Percentiles rank a stretch among this genome's conserved stretches.
Conservation (phyloP, 2,797 vertebrate species). For the Schizothorax lantsangensis region DNA sequence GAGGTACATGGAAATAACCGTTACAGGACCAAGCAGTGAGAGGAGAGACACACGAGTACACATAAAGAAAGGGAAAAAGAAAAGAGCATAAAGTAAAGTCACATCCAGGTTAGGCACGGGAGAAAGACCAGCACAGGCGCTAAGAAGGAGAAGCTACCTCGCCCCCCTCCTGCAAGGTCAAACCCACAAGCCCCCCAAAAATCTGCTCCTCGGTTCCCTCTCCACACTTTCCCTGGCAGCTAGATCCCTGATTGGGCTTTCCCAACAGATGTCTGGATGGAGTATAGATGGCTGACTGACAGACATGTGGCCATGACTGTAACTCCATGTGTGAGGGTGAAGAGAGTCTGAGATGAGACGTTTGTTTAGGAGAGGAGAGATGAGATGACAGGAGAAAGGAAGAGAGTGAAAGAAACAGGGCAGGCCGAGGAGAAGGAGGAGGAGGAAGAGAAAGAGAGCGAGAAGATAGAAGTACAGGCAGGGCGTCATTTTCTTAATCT, state of each 20-base stretch:
- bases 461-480: conserved; percentile 63
- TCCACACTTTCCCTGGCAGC: conserved; percentile 40
- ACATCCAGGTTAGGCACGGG: conserved; percentile 61
- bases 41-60: conserved; percentile 54
- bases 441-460: conserved; percentile 23
- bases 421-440: conserved; percentile 69
- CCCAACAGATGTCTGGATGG: conserved; percentile 67
- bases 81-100: conserved; percentile 55
- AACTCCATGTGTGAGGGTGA: conserved; percentile 67
- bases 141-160: conserved; percentile 48
- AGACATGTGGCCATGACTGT: conserved; percentile 68
- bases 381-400: conserved; percentile 68
- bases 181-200: conserved; percentile 29
- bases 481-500: conserved; percentile 79
- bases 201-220: conserved; percentile 16
- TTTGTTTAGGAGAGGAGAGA: conserved; percentile 53
- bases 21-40: conserved; percentile 50
- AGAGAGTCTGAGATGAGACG: conserved; percentile 66
- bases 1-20: conserved; percentile 48
- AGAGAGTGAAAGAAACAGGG: conserved; percentile 74
- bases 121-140: conserved; percentile 59
- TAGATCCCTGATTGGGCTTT: conserved; percentile 60
- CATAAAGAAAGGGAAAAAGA: conserved; percentile 65
- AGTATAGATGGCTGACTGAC: conserved; percentile 68
- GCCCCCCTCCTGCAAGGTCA: conserved; percentile 41